Conservation (phyloP, 2,113 vertebrate genomes). For the Ptilonorhynchus violaceus region DNA sequence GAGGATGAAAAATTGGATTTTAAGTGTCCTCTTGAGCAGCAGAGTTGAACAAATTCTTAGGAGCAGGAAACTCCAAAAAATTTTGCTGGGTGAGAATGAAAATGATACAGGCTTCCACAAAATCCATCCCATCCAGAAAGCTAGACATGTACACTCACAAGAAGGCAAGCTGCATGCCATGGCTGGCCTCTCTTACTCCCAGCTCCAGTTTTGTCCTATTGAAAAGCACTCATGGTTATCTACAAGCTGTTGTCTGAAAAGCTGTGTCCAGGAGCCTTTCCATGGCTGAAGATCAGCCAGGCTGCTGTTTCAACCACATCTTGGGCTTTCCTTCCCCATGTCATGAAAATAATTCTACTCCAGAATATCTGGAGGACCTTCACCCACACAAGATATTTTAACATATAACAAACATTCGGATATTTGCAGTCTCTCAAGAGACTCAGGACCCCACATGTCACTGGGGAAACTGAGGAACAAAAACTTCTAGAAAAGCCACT, state of each 20-base stretch:
- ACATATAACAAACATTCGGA: background rate
- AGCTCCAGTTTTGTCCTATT: background rate
- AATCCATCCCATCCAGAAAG: background rate
- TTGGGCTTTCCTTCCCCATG: background rate
- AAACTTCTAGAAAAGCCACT: background rate
- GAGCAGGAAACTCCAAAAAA: background rate
- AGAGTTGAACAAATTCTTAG: background rate
- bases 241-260: background rate
- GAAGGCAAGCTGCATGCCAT: background rate
- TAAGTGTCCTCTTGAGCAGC: background rate
- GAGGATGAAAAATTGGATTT: background rate
- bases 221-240: background rate
- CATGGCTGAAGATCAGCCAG: background rate
- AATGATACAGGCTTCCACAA: background rate
- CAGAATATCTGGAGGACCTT: background rate
- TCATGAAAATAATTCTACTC: background rate
- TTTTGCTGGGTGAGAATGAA: background rate
- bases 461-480: background rate
- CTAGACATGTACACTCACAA: no score
- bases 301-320: background rate
- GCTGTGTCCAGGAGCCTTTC: background rate
- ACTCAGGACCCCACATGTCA: background rate
- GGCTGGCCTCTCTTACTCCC: background rate
- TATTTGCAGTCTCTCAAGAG: background rate
- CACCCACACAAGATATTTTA: background rate